Evolutionary conservation across 1,140 invertebrate genomes (phyloP).

Genomic region (Diachasma alloeum): DNA sequence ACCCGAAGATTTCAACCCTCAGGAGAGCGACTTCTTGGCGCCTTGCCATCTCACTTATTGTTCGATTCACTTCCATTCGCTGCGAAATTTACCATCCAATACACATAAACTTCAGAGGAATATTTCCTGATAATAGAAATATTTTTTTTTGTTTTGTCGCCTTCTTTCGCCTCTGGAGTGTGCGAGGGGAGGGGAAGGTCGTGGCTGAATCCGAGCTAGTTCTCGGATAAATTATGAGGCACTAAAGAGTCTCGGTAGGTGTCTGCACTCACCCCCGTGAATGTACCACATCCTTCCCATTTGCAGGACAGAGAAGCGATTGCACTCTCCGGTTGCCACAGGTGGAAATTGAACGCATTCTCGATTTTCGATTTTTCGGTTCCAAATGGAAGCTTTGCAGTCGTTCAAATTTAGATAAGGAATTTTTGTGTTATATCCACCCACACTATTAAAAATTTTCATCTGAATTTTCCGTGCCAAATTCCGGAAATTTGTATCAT

Average conservation of each 20-base stretch:
- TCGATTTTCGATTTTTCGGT: background rate
- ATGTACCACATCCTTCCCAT: background rate
- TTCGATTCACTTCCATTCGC: background rate
- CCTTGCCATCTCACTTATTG: background rate
- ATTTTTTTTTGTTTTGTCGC: no score
- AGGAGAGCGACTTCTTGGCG: background rate
- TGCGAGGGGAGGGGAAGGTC: background rate
- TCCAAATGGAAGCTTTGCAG: no score
- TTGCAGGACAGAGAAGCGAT: background rate
- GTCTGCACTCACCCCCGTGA: no score
- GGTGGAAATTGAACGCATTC: no score
- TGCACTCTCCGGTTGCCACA: background rate
- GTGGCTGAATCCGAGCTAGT: background rate
- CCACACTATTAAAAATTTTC: no score
- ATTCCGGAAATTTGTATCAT: no score
- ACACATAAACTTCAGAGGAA: background rate
- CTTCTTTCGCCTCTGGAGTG: no score
- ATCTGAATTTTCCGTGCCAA: no score
- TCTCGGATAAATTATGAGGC: background rate
- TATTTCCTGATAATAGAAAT: background rate
- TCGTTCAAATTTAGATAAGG: no score
- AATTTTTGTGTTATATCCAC: no score
- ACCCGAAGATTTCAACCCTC: background rate
- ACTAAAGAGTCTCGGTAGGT: background rate
- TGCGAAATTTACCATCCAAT: background rate